Conservation (phyloP, 2,113 vertebrate species). For the Nanorana parkeri region DNA sequence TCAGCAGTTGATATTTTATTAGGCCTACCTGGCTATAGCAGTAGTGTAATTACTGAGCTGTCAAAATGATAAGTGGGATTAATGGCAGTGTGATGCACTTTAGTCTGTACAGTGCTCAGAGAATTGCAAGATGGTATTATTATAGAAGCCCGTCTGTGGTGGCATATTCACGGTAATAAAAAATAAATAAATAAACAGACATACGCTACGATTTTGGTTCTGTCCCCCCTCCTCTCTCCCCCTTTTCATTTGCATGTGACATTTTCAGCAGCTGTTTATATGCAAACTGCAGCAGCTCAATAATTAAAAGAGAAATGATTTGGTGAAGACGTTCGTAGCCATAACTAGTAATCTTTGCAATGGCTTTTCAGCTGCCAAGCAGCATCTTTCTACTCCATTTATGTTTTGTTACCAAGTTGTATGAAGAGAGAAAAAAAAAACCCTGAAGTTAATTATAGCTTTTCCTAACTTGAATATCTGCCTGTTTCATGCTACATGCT, state of each 20-base stretch:
- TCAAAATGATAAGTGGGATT: conserved; percentile 94
- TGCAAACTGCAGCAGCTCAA: conserved; percentile 74
- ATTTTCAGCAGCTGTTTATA: conserved; percentile 85
- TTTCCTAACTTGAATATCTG: conserved; percentile 44
- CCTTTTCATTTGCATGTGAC: conserved; percentile 76
- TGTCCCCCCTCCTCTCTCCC: conserved; percentile 64
- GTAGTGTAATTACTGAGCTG: conserved; percentile 90
- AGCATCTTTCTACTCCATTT: conserved; percentile 62
- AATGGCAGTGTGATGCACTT: conserved; percentile 89
- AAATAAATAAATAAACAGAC: conserved; percentile 63
- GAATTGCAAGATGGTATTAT: conserved; percentile 86
- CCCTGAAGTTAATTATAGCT: conserved; percentile 46
- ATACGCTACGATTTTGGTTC: conserved; percentile 70
- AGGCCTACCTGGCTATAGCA: conserved; percentile 81
- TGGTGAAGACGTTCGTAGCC: conserved; percentile 67
- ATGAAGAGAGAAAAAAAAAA: background rate
- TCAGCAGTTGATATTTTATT: conserved; percentile 77
- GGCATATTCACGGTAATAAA: conserved; percentile 75
- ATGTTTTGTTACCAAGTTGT: conserved; percentile 43
- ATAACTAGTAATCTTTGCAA: conserved; percentile 58
- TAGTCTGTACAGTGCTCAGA: conserved; percentile 81
- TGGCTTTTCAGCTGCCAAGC: conserved; percentile 58
- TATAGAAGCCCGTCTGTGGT: conserved; percentile 78
- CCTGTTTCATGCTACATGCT: conserved; percentile 58
- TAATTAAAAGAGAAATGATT: conserved; percentile 75